Evolutionary conservation across 2,888 invertebrate species (phyloP).

Genomic region (Dicranocentrus wangi): DNA sequence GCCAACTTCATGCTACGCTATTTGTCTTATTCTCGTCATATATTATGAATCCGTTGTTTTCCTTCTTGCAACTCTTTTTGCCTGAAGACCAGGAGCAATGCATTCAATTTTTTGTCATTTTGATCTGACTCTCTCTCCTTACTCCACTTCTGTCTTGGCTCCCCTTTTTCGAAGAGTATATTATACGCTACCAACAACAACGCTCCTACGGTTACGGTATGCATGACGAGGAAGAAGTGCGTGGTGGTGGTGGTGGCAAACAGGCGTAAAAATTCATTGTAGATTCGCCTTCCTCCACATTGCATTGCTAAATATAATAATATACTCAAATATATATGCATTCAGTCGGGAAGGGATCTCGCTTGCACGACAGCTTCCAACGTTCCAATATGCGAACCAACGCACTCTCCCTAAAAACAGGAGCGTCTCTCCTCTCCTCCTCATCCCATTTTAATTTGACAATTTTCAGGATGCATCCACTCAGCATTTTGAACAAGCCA

Average conservation of each 20-base stretch:
- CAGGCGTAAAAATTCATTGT: slow-evolving; percentile 25
- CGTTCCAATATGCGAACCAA: too few species aligned
- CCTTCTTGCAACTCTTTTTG: too few species aligned
- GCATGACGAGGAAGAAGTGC: background rate
- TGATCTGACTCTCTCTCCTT: slow-evolving; percentile 7
- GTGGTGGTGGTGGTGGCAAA: too few species aligned
- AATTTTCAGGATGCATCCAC: background rate
- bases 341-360: too few species aligned
- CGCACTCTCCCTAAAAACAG: too few species aligned
- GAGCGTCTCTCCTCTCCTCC: too few species aligned
- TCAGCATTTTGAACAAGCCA: background rate
- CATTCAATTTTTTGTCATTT: slow-evolving; percentile 13
- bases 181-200: background rate
- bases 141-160: background rate
- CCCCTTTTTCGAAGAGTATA: background rate
- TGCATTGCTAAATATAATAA: slow-evolving; percentile 9
- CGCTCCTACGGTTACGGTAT: background rate
- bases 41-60: too few species aligned
- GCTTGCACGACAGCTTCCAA: too few species aligned
- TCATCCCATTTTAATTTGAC: too few species aligned
- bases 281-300: slow-evolving; percentile 15
- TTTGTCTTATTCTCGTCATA: too few species aligned
- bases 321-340: too few species aligned
- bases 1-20: too few species aligned
- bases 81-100: slow-evolving; percentile 19